These are phyloP conservation scores for Acropora yongei DNA, from an alignment of 64 coral and sea anemone species.

Conservation along the genomic window DNA sequence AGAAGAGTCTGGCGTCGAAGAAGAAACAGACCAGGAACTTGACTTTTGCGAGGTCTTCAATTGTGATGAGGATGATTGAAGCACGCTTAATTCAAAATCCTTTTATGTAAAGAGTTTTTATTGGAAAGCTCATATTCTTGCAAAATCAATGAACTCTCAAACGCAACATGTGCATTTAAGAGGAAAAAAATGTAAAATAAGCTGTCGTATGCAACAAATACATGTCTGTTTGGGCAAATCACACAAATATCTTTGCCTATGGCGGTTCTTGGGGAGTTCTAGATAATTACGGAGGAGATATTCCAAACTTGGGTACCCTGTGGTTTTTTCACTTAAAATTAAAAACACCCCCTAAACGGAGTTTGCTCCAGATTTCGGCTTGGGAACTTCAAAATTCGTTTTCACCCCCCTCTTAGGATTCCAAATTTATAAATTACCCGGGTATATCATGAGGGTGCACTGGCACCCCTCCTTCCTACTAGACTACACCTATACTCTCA, in stretches of 20 bases:
- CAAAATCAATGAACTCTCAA: neutral
- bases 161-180: neutral
- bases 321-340: too few relatives aligned
- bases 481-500: too few relatives aligned
- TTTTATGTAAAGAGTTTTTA: neutral
- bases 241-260: constrained; percentile 15
- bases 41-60: neutral
- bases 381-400: neutral
- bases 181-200: neutral
- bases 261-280: constrained; percentile 7
- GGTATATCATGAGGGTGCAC: too few relatives aligned
- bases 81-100: constrained; percentile 3
- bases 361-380: too few relatives aligned
- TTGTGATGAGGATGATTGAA: neutral
- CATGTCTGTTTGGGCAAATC: neutral
- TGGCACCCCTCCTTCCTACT: too few relatives aligned
- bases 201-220: neutral
- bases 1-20: neutral
- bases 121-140: neutral
- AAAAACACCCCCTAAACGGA: too few relatives aligned
- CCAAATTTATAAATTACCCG: too few relatives aligned
- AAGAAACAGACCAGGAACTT: constrained; percentile 7
- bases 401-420: too few relatives aligned
- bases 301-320: too few relatives aligned
- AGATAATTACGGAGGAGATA: too few relatives aligned